These are phyloP conservation scores for Rambutsinella grinnellia DNA, from an alignment of 2,888 invertebrate species.

Conservation along the genomic window DNA sequence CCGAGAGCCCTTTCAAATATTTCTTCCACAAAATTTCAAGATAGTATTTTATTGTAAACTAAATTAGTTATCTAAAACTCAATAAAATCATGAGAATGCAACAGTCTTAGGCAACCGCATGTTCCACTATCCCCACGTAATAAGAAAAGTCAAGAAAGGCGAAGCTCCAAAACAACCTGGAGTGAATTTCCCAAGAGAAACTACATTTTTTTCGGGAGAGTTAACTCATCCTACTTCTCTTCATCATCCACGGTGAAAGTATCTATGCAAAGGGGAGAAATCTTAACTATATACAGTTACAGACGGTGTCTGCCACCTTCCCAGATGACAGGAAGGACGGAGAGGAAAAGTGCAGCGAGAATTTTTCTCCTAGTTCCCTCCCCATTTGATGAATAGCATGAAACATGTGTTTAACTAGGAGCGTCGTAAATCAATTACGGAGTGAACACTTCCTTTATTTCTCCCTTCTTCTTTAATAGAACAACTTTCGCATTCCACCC, in stretches of 20 bases:
- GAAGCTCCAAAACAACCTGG: slow-evolving; percentile 5
- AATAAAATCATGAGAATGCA: too few species aligned
- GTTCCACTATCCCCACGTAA: slow-evolving; percentile 22
- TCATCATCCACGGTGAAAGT: neutral
- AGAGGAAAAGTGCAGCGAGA: slow-evolving; percentile 9
- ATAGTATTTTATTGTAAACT: too few species aligned
- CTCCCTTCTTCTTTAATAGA: slow-evolving; percentile 5
- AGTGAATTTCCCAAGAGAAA: slow-evolving; percentile 54
- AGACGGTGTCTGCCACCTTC: too few species aligned
- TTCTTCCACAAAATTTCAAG: too few species aligned
- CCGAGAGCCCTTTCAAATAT: too few species aligned
- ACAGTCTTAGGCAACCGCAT: too few species aligned
- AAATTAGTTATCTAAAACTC: too few species aligned
- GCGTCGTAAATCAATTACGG: slow-evolving; percentile 56
- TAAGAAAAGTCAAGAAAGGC: slow-evolving; percentile 52
- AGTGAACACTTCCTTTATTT: slow-evolving; percentile 47
- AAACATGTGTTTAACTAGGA: slow-evolving; percentile 54
- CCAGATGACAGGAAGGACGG: slow-evolving; percentile 21
- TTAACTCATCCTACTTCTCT: slow-evolving; percentile 1
- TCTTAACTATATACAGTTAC: too few species aligned
- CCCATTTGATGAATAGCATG: slow-evolving; percentile 46
- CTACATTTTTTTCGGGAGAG: slow-evolving; percentile 25
- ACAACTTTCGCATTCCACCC: too few species aligned
- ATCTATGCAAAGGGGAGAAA: neutral
- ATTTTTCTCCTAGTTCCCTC: slow-evolving; percentile 1